Evolutionary conservation across 2,888 invertebrate genomes (phyloP), one percentile per base, ranked within the genome.

Genomic region (Hylaea fasciaria): DNA sequence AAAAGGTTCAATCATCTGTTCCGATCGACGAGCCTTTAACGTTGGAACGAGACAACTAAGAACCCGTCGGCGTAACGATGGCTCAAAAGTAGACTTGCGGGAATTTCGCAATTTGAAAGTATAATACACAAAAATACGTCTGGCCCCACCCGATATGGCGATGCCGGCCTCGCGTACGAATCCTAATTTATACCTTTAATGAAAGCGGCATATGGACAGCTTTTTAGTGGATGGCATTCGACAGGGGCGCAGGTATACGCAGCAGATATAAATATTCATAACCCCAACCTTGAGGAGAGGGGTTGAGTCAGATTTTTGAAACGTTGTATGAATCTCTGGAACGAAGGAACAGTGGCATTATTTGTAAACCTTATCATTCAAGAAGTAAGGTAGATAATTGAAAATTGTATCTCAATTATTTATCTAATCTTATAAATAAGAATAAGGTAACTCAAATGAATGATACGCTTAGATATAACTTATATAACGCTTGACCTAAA

Each of bases 181-280:
- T 87, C 80, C 85, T 86, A 86, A 90, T 88, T 86, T 83, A 83
- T 80, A 76, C 77, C 78, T 82, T 83, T 89, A 89, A 89, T 89
- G 86, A 89, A 89, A 89, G 81, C 79, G 71, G 69, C 70, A 73
- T 72, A 66, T 69, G 72, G 72, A 71, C 71, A 69, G 69, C 75
- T 81, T 85, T 85, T 86, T 62, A 44, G 55, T 50, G 50, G 49
- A 52, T 28, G 56, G 61, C 56, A 62, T 62, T 48, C 29, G 52
- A 48, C 51, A 44, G 45, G 53, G 53, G 58, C 52, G 41, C 61
- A 62, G 61, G 61, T 62, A 62, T 44, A 52, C 47, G 44, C 37
- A 35, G 28, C 16, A 37, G 35, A 37, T 83, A 89, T 89, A 89
- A 89, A 91, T 91, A 90, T 90, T 91, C 89, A 90, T 87, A 80